Base-by-base conservation (phyloP, 2,797 vertebrate species). In the Distichodus sexfasciatus region DNA sequence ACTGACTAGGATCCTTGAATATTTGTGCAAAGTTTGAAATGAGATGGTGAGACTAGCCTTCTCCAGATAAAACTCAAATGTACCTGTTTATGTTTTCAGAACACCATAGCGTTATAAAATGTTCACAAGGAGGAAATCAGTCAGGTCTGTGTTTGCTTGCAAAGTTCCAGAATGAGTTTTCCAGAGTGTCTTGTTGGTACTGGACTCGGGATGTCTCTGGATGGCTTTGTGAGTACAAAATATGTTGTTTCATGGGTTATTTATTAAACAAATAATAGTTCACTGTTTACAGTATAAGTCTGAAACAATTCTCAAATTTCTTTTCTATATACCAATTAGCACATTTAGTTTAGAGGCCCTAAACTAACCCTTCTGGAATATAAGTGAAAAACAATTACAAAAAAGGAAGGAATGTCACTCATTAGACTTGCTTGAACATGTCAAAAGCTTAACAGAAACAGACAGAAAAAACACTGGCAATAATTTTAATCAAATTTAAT, bases 141-240 rank as follows among this genome's bases (percentile, higher is more conserved):
- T 51, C 23, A 59, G 71, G 53, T 53, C 54, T n/a, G 31, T 68
- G 66, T 76, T 78, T 76, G 58, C 55, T 64, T 70, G 60, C 71
- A 66, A 74, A 53, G 17, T 44, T 66, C 59, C 50, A 21, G 26
- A 73, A 29, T 61, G 26, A 55, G 71, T 47, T 69, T 72, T 76
- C 46, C 70, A 74, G 64, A 68, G 19, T 36, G 41, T 61, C 33
- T 33, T 79, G 79, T 80, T 82, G 65, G 48, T 80, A 43, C 80
- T 79, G 77, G 76, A 84, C 62, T 54, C 40, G 38, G 44, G 44
- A 53, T 41, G 46, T n/a, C 46, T 26, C 36, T 26, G 8, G 79
- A n/a, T n/a, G n/a, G n/a, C n/a, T n/a, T n/a, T n/a, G n/a, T n/a
- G n/a, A n/a, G n/a, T n/a, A n/a, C n/a, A n/a, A n/a, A n/a, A n/a